Base-by-base conservation (phyloP, 2,113 vertebrate species). In the Pithys albifrons region DNA sequence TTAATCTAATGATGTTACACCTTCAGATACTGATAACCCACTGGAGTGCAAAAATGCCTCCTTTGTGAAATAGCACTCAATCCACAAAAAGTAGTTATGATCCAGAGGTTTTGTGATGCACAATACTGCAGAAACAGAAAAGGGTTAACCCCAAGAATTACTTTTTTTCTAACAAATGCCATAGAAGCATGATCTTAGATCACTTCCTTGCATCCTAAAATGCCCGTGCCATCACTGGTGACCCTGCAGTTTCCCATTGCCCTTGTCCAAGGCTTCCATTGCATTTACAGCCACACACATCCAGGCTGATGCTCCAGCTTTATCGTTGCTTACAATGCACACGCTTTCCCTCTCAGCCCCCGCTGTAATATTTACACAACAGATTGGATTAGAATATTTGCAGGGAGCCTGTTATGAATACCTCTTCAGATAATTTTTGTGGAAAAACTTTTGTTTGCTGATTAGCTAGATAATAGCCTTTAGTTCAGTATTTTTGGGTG, bases 301-400 rank as follows among this genome's bases (percentile, higher is more conserved):
- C n/a, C 51, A 89, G 73, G 48, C 71, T 58, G 75, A 46, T 0
- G 1, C 64, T 37, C 39, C 0, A 0, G 45, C 13, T 87, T 89
- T 89, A 41, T 89, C 57, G 25, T 5, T 57, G 78, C 17, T 1
- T 72, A 57, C 39, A 85, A 57, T 41, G 46, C 33, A 87, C 77
- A 82, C 1, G 6, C 52, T 43, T 45, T 65, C 17, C 37, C 52
- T 45, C 59, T 66, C 83, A 67, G 82, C 51, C 35, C 37, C 69
- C 59, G 77, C 28, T 69, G 91, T 65, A 96, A 89, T 95, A 96
- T 97, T 95, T 95, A 89, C 91, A 95, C 89, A 89, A 92, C 49
- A 92, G 94, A 95, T 93, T 95, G 94, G 31, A 92, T 87, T 95
- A 91, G 48, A 91, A 65, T 62, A 75, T 86, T 94, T 89, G 61